These are phyloP conservation scores for Hirudinaria manillensis DNA, from an alignment of 2,888 invertebrate species.

Conservation along the genomic window DNA sequence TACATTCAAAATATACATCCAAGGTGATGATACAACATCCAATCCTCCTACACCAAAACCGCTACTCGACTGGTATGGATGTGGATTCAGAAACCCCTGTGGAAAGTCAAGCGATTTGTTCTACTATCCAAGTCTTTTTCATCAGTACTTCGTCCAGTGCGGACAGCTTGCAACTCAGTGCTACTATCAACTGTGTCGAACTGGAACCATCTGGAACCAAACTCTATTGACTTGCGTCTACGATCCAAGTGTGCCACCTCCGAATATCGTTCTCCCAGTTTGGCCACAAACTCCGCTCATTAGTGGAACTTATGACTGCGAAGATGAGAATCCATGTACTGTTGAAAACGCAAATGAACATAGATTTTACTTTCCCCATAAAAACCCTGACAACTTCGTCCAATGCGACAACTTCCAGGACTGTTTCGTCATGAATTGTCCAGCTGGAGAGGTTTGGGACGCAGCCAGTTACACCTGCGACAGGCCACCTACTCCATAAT, in stretches of 20 bases:
- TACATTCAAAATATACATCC: no score
- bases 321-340: background rate
- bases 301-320: background rate
- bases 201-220: background rate
- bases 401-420: conserved; percentile 1
- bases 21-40: no score
- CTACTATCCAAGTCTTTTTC: no score
- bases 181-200: background rate
- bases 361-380: background rate
- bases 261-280: no score
- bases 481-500: no score
- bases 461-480: background rate
- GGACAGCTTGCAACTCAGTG: background rate
- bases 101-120: no score
- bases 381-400: background rate
- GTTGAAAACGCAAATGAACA: background rate
- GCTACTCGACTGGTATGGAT: background rate
- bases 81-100: conserved; percentile 17
- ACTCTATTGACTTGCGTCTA: background rate
- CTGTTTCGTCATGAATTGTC: background rate
- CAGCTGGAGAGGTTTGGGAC: background rate
- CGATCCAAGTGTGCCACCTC: background rate
- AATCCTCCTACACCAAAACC: no score
- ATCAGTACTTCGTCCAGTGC: background rate
- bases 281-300: no score